A percentile compares a stretch with the other conserved stretches of the same genome.
phyloP scores from a whole-genome alignment of 1,140 invertebrate species.

The Rhynchophorus ferrugineus region DNA sequence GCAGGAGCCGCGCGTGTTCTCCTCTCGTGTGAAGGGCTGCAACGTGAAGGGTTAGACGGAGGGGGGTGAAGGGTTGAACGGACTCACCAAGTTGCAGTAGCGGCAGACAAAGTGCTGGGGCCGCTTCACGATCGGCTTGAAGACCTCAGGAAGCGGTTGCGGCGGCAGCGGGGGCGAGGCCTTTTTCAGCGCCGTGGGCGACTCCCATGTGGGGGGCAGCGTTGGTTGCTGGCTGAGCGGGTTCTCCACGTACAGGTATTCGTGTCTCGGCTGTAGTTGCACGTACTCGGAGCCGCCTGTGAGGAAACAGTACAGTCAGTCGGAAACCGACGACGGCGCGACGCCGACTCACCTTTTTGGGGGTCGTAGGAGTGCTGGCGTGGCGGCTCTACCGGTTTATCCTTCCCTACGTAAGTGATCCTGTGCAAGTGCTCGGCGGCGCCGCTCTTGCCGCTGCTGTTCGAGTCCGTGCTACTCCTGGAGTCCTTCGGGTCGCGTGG shows the following conservation, averaged over 20 bases:
- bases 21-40: constrained; percentile 61
- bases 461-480: constrained; percentile 56
- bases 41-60: not conserved
- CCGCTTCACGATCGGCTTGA: constrained; percentile 15
- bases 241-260: constrained; percentile 76
- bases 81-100: constrained; percentile 44
- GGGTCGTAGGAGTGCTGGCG: constrained; percentile 33
- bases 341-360: constrained; percentile 28
- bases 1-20: constrained; percentile 75
- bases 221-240: constrained; percentile 47
- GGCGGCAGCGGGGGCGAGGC: constrained; percentile 27
- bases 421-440: constrained; percentile 34
- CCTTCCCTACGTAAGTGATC: constrained; percentile 37
- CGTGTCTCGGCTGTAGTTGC: constrained; percentile 71
- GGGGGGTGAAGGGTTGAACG: no score
- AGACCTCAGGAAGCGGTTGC: constrained; percentile 20
- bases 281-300: constrained; percentile 53
- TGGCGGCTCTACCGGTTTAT: constrained; percentile 31
- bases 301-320: not conserved
- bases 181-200: constrained; percentile 54
- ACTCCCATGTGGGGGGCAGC: constrained; percentile 45
- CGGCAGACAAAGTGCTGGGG: constrained; percentile 35
- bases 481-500: constrained; percentile 62
- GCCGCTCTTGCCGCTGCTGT: constrained; percentile 44
- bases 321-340: not conserved